Base-by-base conservation (phyloP, 2,113 vertebrate genomes). In the Lethenteron camtschaticum region DNA sequence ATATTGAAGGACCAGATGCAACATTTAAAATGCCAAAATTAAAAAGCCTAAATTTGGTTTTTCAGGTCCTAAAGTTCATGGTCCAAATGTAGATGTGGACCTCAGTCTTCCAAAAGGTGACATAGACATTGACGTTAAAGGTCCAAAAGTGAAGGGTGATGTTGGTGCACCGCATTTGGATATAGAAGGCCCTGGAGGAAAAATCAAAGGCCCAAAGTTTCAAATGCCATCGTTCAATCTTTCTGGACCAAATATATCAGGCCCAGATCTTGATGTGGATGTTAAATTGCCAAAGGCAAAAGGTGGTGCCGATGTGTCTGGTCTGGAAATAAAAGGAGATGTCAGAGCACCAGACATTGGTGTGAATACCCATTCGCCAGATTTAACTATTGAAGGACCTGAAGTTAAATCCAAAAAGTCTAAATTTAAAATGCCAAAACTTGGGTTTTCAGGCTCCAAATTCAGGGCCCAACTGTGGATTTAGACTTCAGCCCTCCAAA, bases 351-450 rank as follows among this genome's bases (percentile, higher is more conserved):
- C 73, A 56, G 74, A 69, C 20, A 70, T 76, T 12, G 75, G 74
- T 8, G 69, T 77, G 10, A 74, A 78, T 66, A 13, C 10, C 13
- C 58, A 71, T 20, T 20, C 55, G 63, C 59, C 70, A 68, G 20
- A 14, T 63, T 9, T 71, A 11, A n/a, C 16, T 18, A 63, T 71
- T 55, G 68, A 68, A 68, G 70, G 58, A 56, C 59, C 70, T n/a
- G 85, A 82, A 56, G 74, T 83, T 4, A 86, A 86, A 58, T 82
- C 4, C 81, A 85, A 91, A 78, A 94, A 85, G 69, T 85, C 86
- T 56, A 96, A 90, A 77, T 87, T 97, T 72, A 96, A 90, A 79
- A 81, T 92, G 78, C 86, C 88, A 0, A 85, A 82, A 73, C 74
- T 85, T 20, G 82, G 84, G 13, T 76, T 85, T 79, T 83, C 82